Conservation (phyloP, 2,888 invertebrate genomes). For the Onthophagus sagittarius region DNA sequence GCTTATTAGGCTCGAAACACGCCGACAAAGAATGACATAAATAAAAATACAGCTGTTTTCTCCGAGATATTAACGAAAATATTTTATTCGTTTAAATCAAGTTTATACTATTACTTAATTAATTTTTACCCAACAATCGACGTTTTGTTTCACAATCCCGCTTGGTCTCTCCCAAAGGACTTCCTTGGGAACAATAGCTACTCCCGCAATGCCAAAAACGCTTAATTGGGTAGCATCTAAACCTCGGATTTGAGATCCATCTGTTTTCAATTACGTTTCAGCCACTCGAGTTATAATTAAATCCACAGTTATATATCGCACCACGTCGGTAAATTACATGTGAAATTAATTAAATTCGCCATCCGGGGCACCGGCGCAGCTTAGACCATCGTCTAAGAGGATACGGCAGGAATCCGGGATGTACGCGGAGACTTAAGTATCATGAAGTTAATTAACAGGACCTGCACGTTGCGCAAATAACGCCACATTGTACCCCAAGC, state of each 20-base stretch:
- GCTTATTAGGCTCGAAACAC: background rate
- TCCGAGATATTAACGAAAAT: background rate
- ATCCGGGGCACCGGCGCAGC: background rate
- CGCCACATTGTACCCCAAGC: background rate
- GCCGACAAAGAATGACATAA: background rate
- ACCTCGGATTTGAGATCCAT: background rate
- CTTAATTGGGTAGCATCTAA: background rate
- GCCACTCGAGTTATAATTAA: slow-evolving; percentile 8
- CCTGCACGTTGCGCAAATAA: background rate
- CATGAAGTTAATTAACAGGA: background rate
- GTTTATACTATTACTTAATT: background rate
- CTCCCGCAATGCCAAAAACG: background rate
- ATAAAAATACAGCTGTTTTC: background rate
- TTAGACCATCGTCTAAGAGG: background rate
- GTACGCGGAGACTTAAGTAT: background rate
- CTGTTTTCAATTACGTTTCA: slow-evolving; percentile 13
- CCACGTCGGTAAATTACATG: slow-evolving; percentile 9
- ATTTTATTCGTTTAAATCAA: background rate
- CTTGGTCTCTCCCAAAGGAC: background rate
- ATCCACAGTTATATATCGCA: slow-evolving; percentile 11
- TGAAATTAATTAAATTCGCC: slow-evolving; percentile 13
- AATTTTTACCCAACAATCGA: background rate
- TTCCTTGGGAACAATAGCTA: background rate
- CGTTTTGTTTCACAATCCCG: background rate
- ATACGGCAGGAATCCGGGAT: background rate